Evolutionary conservation across 1,140 invertebrate genomes (phyloP).

Genomic region (Hermetia illucens): DNA sequence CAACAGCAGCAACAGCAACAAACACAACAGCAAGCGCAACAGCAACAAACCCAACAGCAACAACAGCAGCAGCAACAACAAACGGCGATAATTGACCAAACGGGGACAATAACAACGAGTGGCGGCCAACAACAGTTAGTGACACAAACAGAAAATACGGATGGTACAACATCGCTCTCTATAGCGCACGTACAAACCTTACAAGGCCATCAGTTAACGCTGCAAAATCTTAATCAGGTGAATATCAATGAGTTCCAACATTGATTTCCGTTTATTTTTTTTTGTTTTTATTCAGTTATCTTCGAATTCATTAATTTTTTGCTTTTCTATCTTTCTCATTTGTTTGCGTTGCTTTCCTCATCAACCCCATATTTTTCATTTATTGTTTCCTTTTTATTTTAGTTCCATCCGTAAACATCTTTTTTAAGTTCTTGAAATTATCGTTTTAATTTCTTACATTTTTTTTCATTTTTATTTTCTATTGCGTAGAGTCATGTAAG

Average conservation of each 20-base stretch:
- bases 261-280: neutral
- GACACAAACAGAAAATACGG: conserved; percentile 25
- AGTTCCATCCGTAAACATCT: neutral
- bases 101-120: conserved; percentile 19
- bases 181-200: conserved; percentile 29
- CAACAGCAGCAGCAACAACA: conserved; percentile 18
- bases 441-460: no score
- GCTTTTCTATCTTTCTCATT: no score
- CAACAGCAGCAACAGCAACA: conserved; percentile 9
- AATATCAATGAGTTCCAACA: conserved; percentile 30
- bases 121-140: conserved; percentile 17
- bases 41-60: conserved; percentile 14
- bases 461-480: no score
- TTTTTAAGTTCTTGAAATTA: no score
- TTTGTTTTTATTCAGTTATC: neutral
- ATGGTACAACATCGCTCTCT: conserved; percentile 22
- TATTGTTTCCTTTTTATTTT: conserved; percentile 21
- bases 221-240: conserved; percentile 31
- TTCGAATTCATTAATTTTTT: neutral
- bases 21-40: conserved; percentile 14
- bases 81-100: conserved; percentile 21
- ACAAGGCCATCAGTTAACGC: conserved; percentile 26
- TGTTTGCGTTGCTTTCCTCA: neutral
- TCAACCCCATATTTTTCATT: conserved; percentile 6
- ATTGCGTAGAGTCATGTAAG: no score